phyloP scores from a whole-genome alignment of 2,888 invertebrate genomes.

The Sesia apiformis region DNA sequence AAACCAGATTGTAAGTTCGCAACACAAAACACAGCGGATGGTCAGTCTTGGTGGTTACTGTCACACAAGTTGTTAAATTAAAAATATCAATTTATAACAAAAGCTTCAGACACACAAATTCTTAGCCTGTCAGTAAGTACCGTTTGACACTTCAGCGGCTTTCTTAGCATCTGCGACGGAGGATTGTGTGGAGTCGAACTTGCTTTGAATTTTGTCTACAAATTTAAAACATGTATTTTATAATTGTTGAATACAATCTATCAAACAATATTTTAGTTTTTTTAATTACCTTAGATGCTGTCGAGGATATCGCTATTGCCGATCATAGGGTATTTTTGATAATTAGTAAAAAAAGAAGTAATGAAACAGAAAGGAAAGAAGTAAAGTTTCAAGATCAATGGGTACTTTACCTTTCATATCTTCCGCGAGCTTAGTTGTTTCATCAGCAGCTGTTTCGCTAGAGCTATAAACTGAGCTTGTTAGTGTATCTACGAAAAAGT shows the following conservation, averaged over 20 bases:
- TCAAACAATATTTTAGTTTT: no score
- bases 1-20: no score
- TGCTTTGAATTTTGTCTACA: slow-evolving; percentile 27
- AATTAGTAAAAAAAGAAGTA: slow-evolving; percentile 7
- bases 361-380: slow-evolving; percentile 1
- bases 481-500: slow-evolving; percentile 30
- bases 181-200: slow-evolving; percentile 15
- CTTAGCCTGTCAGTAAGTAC: slow-evolving; percentile 15
- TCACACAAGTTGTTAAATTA: no score
- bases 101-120: no score
- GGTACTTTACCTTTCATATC: slow-evolving; percentile 22
- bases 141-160: slow-evolving; percentile 21
- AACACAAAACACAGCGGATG: no score
- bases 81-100: no score
- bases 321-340: not conserved
- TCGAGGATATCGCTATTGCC: no score
- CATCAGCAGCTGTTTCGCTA: slow-evolving; percentile 16
- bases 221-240: slow-evolving; percentile 11
- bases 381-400: not conserved
- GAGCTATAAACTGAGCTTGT: slow-evolving; percentile 26
- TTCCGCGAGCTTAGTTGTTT: slow-evolving; percentile 18
- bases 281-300: no score
- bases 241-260: not conserved
- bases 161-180: slow-evolving; percentile 16
- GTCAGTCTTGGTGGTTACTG: no score